Percentiles rank a stretch among this genome's conserved stretches.
Evolutionary conservation across 2,113 vertebrate species (phyloP).

Genomic region (Siphamia tubifer): DNA sequence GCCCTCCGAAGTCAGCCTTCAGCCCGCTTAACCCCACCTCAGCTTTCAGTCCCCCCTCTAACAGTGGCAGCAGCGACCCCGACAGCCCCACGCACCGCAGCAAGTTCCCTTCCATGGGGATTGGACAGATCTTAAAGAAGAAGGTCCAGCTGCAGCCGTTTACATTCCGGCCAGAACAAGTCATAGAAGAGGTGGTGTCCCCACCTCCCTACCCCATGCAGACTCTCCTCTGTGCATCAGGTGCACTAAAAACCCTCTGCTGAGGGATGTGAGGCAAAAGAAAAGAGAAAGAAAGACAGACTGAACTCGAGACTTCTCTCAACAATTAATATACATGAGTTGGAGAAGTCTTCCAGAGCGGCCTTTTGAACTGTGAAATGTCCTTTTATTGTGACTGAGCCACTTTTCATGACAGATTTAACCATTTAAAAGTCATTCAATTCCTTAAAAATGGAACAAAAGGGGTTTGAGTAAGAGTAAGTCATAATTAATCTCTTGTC

Average conservation of each 20-base stretch:
- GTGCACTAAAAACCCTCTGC: constrained; percentile 82
- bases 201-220: constrained; percentile 82
- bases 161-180: constrained; percentile 71
- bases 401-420: constrained; percentile 38
- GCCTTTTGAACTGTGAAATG: constrained; percentile 72
- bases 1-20: constrained; percentile 71
- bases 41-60: constrained; percentile 64
- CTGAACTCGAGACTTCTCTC: constrained; percentile 41
- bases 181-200: constrained; percentile 73
- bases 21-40: constrained; percentile 67
- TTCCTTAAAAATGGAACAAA: neutral
- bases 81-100: constrained; percentile 78
- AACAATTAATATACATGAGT: constrained; percentile 25
- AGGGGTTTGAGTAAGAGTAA: neutral
- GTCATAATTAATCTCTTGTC: constrained; percentile 5
- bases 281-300: constrained; percentile 6
- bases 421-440: neutral
- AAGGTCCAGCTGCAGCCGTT: constrained; percentile 73
- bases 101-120: constrained; percentile 81
- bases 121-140: constrained; percentile 81
- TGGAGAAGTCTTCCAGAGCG: constrained; percentile 67
- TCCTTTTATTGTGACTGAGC: constrained; percentile 61
- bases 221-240: constrained; percentile 78
- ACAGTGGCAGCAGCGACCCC: constrained; percentile 60
- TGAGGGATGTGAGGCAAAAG: constrained; percentile 41